Conservation (phyloP, 2,113 vertebrate genomes). For the Dipodomys merriami region DNA sequence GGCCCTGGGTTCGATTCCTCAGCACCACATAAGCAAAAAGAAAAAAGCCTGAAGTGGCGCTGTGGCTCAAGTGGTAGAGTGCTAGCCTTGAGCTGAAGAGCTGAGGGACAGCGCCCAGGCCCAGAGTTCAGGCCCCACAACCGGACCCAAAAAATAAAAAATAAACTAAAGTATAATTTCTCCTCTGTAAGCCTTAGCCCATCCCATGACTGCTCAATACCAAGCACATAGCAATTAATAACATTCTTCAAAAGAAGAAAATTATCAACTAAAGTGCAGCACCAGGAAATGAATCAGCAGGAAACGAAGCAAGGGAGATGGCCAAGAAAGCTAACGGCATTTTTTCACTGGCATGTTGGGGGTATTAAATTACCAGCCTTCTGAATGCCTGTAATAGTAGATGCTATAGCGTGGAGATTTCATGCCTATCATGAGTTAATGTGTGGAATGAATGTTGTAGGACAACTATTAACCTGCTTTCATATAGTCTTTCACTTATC, state of each 20-base stretch:
- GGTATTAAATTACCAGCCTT: slow-evolving; percentile 18
- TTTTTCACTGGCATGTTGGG: slow-evolving; percentile 51
- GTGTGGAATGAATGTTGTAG: not conserved
- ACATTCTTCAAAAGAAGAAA: slow-evolving; percentile 73
- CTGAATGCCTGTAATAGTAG: not conserved
- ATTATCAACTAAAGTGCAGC: slow-evolving; percentile 45
- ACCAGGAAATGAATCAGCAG: slow-evolving; percentile 73
- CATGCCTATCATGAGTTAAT: not conserved
- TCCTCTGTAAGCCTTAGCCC: slow-evolving; percentile 34
- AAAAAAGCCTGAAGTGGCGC: too few relatives aligned
- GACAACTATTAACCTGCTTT: not conserved
- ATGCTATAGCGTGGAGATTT: not conserved
- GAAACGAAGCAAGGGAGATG: slow-evolving; percentile 43
- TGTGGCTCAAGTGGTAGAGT: too few relatives aligned
- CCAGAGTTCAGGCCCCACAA: too few relatives aligned
- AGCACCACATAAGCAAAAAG: too few relatives aligned
- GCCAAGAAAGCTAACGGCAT: slow-evolving; percentile 27
- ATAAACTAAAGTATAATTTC: slow-evolving; percentile 47
- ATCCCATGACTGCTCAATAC: not conserved
- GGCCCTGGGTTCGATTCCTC: too few relatives aligned
- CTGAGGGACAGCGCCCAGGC: too few relatives aligned
- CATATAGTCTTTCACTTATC: not conserved
- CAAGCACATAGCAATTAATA: slow-evolving; percentile 61
- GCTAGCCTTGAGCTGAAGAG: too few relatives aligned
- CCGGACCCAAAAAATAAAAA: too few relatives aligned